Conservation (phyloP, 2,888 invertebrate species). For the Andrena fulva region DNA sequence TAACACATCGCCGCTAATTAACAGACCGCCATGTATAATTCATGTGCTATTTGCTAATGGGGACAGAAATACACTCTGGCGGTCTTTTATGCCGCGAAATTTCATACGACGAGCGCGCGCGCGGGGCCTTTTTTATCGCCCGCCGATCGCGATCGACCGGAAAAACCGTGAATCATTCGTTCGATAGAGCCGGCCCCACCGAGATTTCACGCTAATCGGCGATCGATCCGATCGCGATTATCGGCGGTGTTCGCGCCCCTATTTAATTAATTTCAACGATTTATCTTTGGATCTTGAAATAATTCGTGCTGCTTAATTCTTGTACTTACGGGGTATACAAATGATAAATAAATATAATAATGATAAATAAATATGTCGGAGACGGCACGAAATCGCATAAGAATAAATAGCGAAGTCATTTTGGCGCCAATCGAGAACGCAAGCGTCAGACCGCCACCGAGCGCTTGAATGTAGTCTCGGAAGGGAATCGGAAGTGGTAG, state of each 20-base stretch:
- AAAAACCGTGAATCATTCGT: constrained; percentile 51
- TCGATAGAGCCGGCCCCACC: constrained; percentile 6
- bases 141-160: constrained; percentile 51
- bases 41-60: constrained; percentile 66
- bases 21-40: constrained; percentile 59
- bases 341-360: no score
- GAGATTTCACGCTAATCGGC: constrained; percentile 31
- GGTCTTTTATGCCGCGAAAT: constrained; percentile 36
- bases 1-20: constrained; percentile 58
- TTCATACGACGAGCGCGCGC: constrained; percentile 12
- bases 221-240: not conserved
- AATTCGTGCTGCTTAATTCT: no score
- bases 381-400: no score
- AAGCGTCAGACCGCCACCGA: no score
- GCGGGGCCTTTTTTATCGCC: constrained; percentile 12
- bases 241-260: not conserved
- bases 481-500: no score
- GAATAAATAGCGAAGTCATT: no score
- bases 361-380: no score
- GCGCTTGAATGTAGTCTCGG: no score
- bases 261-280: not conserved
- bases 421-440: no score
- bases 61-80: constrained; percentile 61
- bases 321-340: no score
- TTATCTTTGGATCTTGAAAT: no score